These are phyloP conservation scores for Halyomorpha halys DNA, from an alignment of 1,140 invertebrate species.

Conservation along the genomic window DNA sequence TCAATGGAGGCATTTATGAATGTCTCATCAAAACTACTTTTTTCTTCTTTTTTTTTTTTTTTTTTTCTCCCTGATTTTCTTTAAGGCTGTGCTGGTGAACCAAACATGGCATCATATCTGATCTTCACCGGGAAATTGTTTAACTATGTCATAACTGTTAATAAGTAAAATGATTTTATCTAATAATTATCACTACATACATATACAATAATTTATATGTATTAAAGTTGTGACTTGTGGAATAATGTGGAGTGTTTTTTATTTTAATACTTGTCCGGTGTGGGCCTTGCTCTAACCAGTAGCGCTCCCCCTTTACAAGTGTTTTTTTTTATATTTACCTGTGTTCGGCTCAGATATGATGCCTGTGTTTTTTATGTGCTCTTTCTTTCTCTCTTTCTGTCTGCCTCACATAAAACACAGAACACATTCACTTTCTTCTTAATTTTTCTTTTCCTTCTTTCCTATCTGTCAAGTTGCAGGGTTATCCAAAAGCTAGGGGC, in stretches of 20 bases:
- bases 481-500: constrained; percentile 39
- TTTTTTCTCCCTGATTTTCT: neutral
- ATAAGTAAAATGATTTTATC: neutral
- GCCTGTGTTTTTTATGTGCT: constrained; percentile 35
- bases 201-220: neutral
- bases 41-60: neutral
- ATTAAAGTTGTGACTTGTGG: neutral
- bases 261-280: constrained; percentile 7
- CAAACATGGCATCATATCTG: constrained; percentile 55
- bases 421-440: constrained; percentile 2
- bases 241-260: constrained; percentile 1
- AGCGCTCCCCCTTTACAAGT: constrained; percentile 4
- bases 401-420: neutral
- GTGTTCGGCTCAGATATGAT: constrained; percentile 51
- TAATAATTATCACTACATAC: neutral
- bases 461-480: constrained; percentile 40
- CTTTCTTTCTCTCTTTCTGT: constrained; percentile 4
- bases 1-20: too few relatives aligned
- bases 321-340: neutral
- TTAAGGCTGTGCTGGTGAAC: constrained; percentile 42
- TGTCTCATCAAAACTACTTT: too few relatives aligned
- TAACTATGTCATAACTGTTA: neutral
- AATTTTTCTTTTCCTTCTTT: constrained; percentile 15
- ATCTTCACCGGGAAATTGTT: constrained; percentile 29
- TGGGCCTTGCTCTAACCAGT: constrained; percentile 9